Base-by-base conservation (phyloP, 53 echinoderm and acorn worm genomes). In the Zoroaster sp. region DNA sequence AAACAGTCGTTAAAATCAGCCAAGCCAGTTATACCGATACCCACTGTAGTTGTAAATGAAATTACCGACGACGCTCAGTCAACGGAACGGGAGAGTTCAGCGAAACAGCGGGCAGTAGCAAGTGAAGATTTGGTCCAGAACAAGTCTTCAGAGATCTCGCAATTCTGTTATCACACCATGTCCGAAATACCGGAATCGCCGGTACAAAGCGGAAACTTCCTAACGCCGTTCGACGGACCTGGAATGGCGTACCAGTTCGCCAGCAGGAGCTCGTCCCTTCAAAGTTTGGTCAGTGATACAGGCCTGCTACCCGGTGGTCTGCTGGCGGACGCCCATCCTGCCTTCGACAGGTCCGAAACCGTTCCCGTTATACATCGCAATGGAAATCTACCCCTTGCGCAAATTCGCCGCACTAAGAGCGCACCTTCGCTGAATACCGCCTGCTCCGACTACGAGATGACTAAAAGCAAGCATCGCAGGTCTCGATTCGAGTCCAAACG, bases 351-450 rank as follows among this genome's bases (percentile, higher is more conserved):
- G 25, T 85, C 66, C 3, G 85, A 85, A 40, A 85, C 85, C 4
- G 71, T 37, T 38, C 85, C 69, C 41, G 18, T 70, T 4, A 71
- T 85, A n/a, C 40, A 28, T 15, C 44, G n/a, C 31, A 41, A 67
- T 30, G 85, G 35, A 2, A 34, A 14, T 36, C 47, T 23, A 3
- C 17, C 47, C 41, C 1, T 28, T 59, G 11, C 36, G 20, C 71
- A 31, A 40, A 85, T 85, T 4, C 69, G 85, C 5, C 85, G 85
- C 46, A 69, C 85, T 32, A 85, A 85, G 30, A 85, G 85, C 21
- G 85, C 69, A 36, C 85, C 85, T 2, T 85, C 85, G 14, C 70
- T 85, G 69, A 69, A 35, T 10, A 70, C 20, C 37, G 33, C 47
- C 14, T 35, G 11, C 71, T n/a, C n/a, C n/a, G 63, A 59, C 17